These are phyloP conservation scores for Delichon dasypus DNA, from an alignment of 2,797 vertebrate genomes.

Conservation along the genomic window DNA sequence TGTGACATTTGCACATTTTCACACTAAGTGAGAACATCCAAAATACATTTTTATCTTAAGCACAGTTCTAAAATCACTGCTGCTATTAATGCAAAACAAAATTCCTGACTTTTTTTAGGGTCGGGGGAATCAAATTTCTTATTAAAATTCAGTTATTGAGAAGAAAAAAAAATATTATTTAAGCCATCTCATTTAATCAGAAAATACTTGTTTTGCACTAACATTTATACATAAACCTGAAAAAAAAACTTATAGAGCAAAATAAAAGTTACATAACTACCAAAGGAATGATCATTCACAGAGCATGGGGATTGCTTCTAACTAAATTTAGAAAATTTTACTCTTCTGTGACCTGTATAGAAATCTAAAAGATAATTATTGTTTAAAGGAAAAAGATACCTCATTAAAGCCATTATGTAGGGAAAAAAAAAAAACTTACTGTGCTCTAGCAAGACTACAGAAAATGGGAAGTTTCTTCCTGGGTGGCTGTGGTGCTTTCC, in stretches of 20 bases:
- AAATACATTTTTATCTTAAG: neutral
- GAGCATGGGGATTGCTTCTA: neutral
- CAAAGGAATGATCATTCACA: neutral
- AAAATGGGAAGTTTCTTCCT: neutral
- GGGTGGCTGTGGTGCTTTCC: neutral
- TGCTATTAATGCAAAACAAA: neutral
- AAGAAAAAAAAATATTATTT: neutral
- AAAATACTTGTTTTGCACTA: neutral
- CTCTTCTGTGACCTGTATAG: neutral
- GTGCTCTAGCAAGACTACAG: neutral
- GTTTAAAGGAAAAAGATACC: neutral
- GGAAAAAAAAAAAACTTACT: neutral
- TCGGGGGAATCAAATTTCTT: neutral
- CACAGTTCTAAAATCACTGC: neutral
- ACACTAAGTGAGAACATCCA: neutral
- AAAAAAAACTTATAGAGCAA: neutral
- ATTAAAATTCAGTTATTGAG: neutral
- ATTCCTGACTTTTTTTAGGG: neutral
- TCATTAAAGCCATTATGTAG: neutral
- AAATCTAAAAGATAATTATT: neutral
- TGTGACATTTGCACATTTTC: constrained; percentile 15
- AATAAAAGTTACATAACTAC: neutral
- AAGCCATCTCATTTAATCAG: neutral
- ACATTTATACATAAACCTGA: neutral
- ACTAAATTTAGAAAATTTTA: neutral